phyloP scores from a whole-genome alignment of 2,113 vertebrate genomes.

The Toxotes chatareus region DNA sequence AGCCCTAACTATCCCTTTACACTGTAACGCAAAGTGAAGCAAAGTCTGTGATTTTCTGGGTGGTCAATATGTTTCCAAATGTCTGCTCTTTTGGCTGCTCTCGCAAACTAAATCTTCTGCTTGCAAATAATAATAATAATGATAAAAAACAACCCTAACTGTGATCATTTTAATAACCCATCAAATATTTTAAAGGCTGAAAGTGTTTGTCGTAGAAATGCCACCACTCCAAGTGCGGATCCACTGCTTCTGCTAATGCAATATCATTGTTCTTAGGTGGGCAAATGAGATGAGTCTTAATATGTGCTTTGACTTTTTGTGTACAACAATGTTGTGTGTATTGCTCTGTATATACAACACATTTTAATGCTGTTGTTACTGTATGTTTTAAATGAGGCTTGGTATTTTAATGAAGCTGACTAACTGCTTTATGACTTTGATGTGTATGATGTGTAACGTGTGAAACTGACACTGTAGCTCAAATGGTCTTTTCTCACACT shows the following conservation, averaged over 20 bases:
- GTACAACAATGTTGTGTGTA: conserved; percentile 17
- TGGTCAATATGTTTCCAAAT: conserved; percentile 18
- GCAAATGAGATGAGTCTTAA: background rate
- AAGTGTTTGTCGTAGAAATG: conserved; percentile 24
- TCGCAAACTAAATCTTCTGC: conserved; percentile 59
- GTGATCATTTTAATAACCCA: background rate
- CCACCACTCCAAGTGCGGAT: conserved; percentile 18
- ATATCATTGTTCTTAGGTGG: background rate
- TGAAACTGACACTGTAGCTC: background rate
- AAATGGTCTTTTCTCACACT: conserved; percentile 14
- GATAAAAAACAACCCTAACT: background rate
- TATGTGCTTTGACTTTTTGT: conserved; percentile 13
- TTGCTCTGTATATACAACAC: background rate
- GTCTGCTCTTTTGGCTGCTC: conserved; percentile 48
- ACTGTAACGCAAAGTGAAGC: conserved; percentile 34
- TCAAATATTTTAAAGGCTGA: conserved; percentile 3
- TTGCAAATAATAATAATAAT: conserved; percentile 45
- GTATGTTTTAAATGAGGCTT: conserved; percentile 13
- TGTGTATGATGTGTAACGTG: conserved; percentile 24
- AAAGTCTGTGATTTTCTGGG: conserved; percentile 33
- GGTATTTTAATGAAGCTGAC: conserved; percentile 14
- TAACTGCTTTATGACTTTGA: conserved; percentile 48
- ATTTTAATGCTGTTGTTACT: background rate
- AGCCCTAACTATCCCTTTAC: conserved; percentile 67
- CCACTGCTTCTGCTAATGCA: conserved; percentile 76